These are phyloP conservation scores for Ophioderma brevispina DNA, from an alignment of 35 echinoderm and acorn worm genomes.

Conservation along the genomic window DNA sequence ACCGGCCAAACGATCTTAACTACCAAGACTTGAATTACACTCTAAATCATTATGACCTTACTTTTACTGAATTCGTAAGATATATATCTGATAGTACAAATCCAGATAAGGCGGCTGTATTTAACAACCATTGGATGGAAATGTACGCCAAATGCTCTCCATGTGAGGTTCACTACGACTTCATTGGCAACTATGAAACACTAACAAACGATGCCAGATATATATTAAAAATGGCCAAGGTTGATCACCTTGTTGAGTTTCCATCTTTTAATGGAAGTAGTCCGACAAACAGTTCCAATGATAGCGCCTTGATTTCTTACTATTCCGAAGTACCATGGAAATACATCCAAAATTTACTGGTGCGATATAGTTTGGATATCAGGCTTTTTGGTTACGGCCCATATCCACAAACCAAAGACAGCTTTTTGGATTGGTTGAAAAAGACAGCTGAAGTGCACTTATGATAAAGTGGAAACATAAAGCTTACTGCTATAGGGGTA, in stretches of 20 bases:
- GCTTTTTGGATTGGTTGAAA: neutral
- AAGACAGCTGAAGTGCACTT: neutral
- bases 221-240: constrained; percentile 43
- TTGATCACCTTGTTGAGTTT: constrained; percentile 52
- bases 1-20: neutral
- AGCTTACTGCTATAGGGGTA: too few species aligned
- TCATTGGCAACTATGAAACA: constrained; percentile 90
- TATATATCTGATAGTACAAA: constrained; percentile 17
- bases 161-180: constrained; percentile 81
- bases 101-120: neutral
- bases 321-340: constrained; percentile 41
- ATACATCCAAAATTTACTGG: constrained; percentile 42
- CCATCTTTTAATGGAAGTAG: constrained; percentile 69
- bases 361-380: constrained; percentile 70
- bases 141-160: constrained; percentile 58
- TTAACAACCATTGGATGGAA: constrained; percentile 56
- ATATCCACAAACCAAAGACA: neutral
- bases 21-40: neutral
- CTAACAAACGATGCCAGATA: constrained; percentile 60
- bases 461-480: too few species aligned
- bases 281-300: constrained; percentile 78
- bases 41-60: constrained; percentile 41
- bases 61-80: constrained; percentile 73
- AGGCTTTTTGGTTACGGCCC: constrained; percentile 81
- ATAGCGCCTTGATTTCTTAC: constrained; percentile 30